A percentile compares a stretch with the other conserved stretches of the same genome.
phyloP scores from a whole-genome alignment of 2,888 invertebrate species.

The Aelia acuminata region DNA sequence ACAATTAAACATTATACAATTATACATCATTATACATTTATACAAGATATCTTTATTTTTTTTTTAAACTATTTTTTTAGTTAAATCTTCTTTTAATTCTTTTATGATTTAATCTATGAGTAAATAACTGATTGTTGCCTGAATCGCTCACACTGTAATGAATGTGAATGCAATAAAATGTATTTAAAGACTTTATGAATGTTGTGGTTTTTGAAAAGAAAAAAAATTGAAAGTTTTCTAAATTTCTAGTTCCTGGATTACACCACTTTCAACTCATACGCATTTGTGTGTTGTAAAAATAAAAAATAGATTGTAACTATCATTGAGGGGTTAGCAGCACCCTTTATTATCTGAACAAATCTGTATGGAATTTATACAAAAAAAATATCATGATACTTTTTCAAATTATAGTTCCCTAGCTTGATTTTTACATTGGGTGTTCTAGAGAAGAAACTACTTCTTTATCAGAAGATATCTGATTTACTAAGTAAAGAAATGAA shows the following conservation, averaged over 20 bases:
- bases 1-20: too few relatives aligned
- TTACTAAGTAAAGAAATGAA: too few relatives aligned
- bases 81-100: background rate
- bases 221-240: slow-evolving; percentile 15
- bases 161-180: slow-evolving; percentile 53
- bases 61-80: too few relatives aligned
- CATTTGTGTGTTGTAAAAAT: slow-evolving; percentile 35
- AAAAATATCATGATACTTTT: too few relatives aligned
- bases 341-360: slow-evolving; percentile 51
- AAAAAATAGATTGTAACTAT: background rate
- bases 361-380: background rate
- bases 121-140: slow-evolving; percentile 1
- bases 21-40: too few relatives aligned
- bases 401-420: too few relatives aligned
- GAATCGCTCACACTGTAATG: slow-evolving; percentile 53
- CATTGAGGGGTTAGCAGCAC: slow-evolving; percentile 22
- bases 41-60: too few relatives aligned
- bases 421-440: too few relatives aligned
- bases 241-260: slow-evolving; percentile 57
- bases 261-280: slow-evolving; percentile 49
- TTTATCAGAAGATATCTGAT: too few relatives aligned
- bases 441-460: too few relatives aligned
- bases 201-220: background rate
- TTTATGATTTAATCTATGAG: background rate
- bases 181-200: slow-evolving; percentile 40